phyloP scores from a whole-genome alignment of 1,140 invertebrate genomes.

The Cephus cinctus region DNA sequence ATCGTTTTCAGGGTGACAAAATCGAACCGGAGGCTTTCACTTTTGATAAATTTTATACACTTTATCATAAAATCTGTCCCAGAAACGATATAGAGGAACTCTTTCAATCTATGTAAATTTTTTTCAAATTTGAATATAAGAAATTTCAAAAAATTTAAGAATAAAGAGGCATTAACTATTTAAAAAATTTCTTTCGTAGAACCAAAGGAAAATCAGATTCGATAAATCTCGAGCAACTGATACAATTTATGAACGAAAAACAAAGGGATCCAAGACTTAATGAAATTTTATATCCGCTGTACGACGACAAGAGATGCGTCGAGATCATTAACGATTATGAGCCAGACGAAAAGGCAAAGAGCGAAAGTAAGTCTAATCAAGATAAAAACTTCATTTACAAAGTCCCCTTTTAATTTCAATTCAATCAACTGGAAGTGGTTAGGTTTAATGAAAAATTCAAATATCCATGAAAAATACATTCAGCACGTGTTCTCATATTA shows the following conservation, averaged over 20 bases:
- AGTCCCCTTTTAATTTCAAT: no score
- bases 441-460: no score
- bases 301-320: conserved; percentile 88
- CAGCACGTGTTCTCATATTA: no score
- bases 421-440: no score
- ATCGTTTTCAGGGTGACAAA: conserved; percentile 72
- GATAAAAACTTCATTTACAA: no score
- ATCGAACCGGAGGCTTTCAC: conserved; percentile 94
- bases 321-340: conserved; percentile 96
- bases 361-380: conserved; percentile 74
- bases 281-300: conserved; percentile 97
- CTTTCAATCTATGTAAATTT: conserved; percentile 92
- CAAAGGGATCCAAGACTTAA: conserved; percentile 97
- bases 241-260: conserved; percentile 96
- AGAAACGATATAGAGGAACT: conserved; percentile 98
- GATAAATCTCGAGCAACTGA: conserved; percentile 81
- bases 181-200: conserved; percentile 54
- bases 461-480: no score
- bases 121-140: conserved; percentile 2
- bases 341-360: conserved; percentile 74
- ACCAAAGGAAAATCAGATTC: conserved; percentile 84
- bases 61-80: conserved; percentile 99
- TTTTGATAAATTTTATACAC: conserved; percentile 96
- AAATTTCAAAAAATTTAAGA: conserved; percentile 1
- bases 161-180: conserved; percentile 8